A percentile compares a stretch with the other conserved stretches of the same genome.
phyloP scores from a whole-genome alignment of 2,797 vertebrate species.

The Rhabdophis nuchalis region DNA sequence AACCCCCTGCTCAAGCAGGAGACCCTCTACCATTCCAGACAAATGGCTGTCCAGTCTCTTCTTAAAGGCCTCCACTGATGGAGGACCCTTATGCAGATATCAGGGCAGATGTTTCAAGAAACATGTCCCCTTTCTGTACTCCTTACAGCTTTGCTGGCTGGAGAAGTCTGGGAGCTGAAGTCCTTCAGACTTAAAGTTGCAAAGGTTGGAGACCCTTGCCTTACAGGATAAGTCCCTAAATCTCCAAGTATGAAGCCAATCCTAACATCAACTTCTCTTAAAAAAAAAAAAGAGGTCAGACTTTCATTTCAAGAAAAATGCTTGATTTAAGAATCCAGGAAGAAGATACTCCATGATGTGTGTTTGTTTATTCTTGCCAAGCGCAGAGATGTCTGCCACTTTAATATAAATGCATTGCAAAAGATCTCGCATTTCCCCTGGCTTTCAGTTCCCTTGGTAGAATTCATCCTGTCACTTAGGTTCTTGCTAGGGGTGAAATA shows the following conservation, averaged over 20 bases:
- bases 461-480: constrained; percentile 14
- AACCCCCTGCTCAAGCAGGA: neutral
- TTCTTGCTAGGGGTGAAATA: constrained; percentile 12
- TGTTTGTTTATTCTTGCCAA: constrained; percentile 15
- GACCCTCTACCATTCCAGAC: neutral
- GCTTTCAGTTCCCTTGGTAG: constrained; percentile 15
- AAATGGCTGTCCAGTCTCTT: neutral
- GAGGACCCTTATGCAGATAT: neutral
- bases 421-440: constrained; percentile 1
- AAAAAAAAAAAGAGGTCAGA: neutral
- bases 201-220: too few relatives aligned
- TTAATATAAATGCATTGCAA: constrained; percentile 15
- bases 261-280: neutral
- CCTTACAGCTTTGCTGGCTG: too few relatives aligned
- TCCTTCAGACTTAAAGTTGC: too few relatives aligned
- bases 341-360: constrained; percentile 1
- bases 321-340: neutral
- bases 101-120: neutral
- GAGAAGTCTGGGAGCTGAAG: too few relatives aligned
- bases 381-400: constrained; percentile 9
- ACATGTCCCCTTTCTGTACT: neutral
- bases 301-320: neutral
- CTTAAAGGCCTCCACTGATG: neutral
- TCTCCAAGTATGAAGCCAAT: neutral
- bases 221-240: neutral